These are phyloP conservation scores for Trialeurodes vaporariorum DNA, from an alignment of 1,140 invertebrate species.

Conservation along the genomic window DNA sequence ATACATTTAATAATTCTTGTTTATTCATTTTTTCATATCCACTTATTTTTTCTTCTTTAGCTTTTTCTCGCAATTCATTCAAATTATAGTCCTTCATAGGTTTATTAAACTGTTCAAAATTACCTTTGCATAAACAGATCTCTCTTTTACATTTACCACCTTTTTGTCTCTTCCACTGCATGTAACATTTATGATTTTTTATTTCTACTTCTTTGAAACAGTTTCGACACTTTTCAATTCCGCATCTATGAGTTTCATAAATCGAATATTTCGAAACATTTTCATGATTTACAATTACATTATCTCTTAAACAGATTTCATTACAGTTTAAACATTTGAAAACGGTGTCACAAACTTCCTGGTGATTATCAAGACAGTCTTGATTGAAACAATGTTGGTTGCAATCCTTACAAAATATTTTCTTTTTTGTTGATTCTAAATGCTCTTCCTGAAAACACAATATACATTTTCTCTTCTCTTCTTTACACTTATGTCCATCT, in stretches of 20 bases:
- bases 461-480: background rate
- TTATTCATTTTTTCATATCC: conserved; percentile 7
- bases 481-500: background rate
- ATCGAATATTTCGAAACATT: background rate
- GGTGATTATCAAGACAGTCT: background rate
- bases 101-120: conserved; percentile 6
- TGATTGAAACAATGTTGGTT: conserved; percentile 9
- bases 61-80: conserved; percentile 6
- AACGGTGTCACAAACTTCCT: background rate
- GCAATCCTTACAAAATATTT: conserved; percentile 3
- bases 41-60: conserved; percentile 5
- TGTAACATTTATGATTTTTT: conserved; percentile 5
- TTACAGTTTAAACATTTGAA: conserved; percentile 8
- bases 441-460: background rate
- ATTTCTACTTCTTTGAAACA: conserved; percentile 8
- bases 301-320: conserved; percentile 1
- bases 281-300: background rate
- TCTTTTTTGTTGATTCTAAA: background rate
- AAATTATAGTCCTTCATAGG: conserved; percentile 11
- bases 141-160: conserved; percentile 7
- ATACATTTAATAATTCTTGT: conserved; percentile 9
- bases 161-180: conserved; percentile 6
- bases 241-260: background rate
- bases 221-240: conserved; percentile 7
- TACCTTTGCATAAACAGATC: conserved; percentile 2